These are phyloP conservation scores for Falco punctatus DNA, from an alignment of 2,113 vertebrate genomes.

Conservation along the genomic window DNA sequence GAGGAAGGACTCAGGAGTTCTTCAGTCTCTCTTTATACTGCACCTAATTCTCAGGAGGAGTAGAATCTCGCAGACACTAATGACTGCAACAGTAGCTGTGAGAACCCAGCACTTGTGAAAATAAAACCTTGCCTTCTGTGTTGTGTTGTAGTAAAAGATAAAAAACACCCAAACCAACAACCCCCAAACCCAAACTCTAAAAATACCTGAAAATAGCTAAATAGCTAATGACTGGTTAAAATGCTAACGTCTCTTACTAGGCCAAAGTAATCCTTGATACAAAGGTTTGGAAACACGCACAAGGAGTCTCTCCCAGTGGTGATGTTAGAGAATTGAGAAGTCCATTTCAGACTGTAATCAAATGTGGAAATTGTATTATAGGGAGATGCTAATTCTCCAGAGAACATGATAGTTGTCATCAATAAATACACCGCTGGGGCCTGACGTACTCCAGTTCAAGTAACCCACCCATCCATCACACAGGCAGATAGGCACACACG, in stretches of 20 bases:
- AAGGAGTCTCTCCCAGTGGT: not conserved
- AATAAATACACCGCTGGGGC: constrained; percentile 2
- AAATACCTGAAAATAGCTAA: not conserved
- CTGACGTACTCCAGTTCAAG: constrained; percentile 30
- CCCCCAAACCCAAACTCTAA: not conserved
- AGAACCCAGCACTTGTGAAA: not conserved
- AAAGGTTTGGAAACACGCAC: not conserved
- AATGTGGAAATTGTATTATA: not conserved
- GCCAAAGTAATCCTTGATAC: not conserved
- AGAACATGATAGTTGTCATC: not conserved
- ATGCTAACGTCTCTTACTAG: not conserved
- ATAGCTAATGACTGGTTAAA: not conserved
- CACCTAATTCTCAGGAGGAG: not conserved
- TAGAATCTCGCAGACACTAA: not conserved
- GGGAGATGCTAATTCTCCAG: not conserved
- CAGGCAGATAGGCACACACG: accelerated
- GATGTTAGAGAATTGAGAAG: not conserved
- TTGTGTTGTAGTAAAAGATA: not conserved
- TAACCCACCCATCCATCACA: not conserved
- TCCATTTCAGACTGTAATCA: not conserved
- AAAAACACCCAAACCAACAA: not conserved
- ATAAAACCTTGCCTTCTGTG: not conserved
- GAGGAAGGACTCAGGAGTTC: not conserved
- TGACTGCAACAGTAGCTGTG: not conserved
- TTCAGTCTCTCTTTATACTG: not conserved